These are phyloP conservation scores for Sinodicranocentrus sp. DNA, from an alignment of 2,888 invertebrate genomes.

Conservation along the genomic window DNA sequence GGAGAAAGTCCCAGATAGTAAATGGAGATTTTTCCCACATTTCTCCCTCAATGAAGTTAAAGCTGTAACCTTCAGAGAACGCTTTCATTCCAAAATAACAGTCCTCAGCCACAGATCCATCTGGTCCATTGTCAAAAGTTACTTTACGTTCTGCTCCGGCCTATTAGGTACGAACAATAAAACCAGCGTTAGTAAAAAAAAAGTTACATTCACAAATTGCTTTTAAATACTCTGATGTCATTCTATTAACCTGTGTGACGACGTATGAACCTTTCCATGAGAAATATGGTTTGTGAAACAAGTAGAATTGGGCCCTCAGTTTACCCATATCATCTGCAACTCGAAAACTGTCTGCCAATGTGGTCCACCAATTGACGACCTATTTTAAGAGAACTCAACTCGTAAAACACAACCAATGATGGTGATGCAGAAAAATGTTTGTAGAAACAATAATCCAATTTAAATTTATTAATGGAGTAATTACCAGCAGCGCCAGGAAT, in stretches of 20 bases:
- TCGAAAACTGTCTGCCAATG: constrained; percentile 95
- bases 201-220: not conserved
- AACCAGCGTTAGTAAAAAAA: no score
- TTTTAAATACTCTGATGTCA: no score
- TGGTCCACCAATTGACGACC: constrained; percentile 97
- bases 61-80: constrained; percentile 91
- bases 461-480: no score
- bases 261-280: constrained; percentile 99
- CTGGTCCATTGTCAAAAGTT: constrained; percentile 96
- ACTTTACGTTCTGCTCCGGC: constrained; percentile 93
- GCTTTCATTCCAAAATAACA: constrained; percentile 98
- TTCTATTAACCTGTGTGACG: constrained; percentile 89
- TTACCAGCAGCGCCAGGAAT: constrained; percentile 90
- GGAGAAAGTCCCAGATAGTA: constrained; percentile 95
- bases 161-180: no score
- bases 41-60: constrained; percentile 98
- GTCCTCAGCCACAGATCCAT: constrained; percentile 98
- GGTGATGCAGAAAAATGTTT: no score
- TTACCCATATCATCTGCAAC: constrained; percentile 99
- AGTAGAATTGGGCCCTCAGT: constrained; percentile 92
- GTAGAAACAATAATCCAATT: no score
- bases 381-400: no score
- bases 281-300: constrained; percentile 96
- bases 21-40: constrained; percentile 99
- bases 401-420: no score